Base-by-base conservation (phyloP, 2,888 invertebrate genomes). In the Luffia ferchaultella region DNA sequence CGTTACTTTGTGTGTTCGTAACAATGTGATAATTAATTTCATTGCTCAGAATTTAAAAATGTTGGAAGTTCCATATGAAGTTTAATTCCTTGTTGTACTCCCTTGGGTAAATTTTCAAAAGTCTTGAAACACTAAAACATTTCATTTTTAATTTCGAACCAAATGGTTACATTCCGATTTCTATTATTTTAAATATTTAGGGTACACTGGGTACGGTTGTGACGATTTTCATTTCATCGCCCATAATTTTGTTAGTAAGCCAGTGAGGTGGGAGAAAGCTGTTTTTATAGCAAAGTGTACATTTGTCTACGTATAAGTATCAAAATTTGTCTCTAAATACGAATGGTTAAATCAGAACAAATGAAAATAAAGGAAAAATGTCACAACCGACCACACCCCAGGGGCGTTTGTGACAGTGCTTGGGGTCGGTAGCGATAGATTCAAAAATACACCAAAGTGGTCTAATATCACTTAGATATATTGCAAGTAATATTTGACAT, bases 311-410 rank as follows among this genome's bases (percentile, higher is more conserved):
- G 20, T 46, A 46, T 16, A 46, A 46, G 20, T 46, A 46, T 20
- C 7, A 46, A 46, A 46, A 46, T 46, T 46, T 46, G 46, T 20
- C 20, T n/a, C 17, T 46, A 46, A 20, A 16, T 46, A 46, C 20
- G n/a, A n/a, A 20, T 46, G 20, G 20, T 20, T 46, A 20, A 20
- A 3, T 45, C 17, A 42, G n/a, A 42, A n/a, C n/a, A 42, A n/a
- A 9, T 43, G 5, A 17, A 42, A 18, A 18, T 44, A 45, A 51
- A 49, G 40, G 19, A 43, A 42, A 49, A 49, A 30, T 52, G 52
- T 52, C 52, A 52, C 49, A 52, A 49, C 49, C 52, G 49, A 41
- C 49, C 49, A 49, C 52, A 46, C 20, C 49, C 46, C 52, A 49
- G 49, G 46, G 49, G 20, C 46, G 52, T 49, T 52, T 49, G 49